Evolutionary conservation across 1,140 invertebrate genomes (phyloP).

Genomic region (Leptinotarsa lineolata): DNA sequence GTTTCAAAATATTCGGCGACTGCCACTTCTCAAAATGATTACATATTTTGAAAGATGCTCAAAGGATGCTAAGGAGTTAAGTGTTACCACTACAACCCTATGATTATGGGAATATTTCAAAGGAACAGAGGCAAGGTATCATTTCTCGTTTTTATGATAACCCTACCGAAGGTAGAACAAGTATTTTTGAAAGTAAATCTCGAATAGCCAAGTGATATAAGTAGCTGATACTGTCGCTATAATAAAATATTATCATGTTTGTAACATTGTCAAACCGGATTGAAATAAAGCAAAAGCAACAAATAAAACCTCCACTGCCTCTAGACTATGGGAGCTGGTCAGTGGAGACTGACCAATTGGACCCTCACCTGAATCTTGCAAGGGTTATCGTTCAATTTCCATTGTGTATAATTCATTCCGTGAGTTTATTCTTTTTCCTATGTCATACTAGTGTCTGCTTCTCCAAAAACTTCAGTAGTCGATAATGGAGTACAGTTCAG

Average conservation of each 20-base stretch:
- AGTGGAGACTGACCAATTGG: slow-evolving; percentile 12
- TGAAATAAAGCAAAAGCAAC: slow-evolving; percentile 2
- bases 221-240: slow-evolving; percentile 2
- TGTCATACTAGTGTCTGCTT: slow-evolving; percentile 18
- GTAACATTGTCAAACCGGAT: neutral
- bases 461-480: slow-evolving; percentile 13
- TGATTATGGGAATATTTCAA: slow-evolving; percentile 16
- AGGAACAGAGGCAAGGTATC: slow-evolving; percentile 6
- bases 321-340: slow-evolving; percentile 28
- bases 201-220: slow-evolving; percentile 19
- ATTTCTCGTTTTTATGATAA: slow-evolving; percentile 15
- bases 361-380: slow-evolving; percentile 34
- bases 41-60: slow-evolving; percentile 53
- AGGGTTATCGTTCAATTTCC: slow-evolving; percentile 17
- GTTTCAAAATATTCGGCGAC: slow-evolving; percentile 59
- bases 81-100: neutral
- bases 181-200: slow-evolving; percentile 19
- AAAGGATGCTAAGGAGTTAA: slow-evolving; percentile 47
- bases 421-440: slow-evolving; percentile 27
- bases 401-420: slow-evolving; percentile 29
- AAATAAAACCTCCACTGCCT: slow-evolving; percentile 24
- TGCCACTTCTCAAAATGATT: slow-evolving; percentile 58
- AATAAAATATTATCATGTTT: neutral
- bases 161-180: slow-evolving; percentile 12
- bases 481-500: slow-evolving; percentile 27